These are phyloP conservation scores for Pitta sordida DNA, from an alignment of 2,113 vertebrate species.

Conservation along the genomic window DNA sequence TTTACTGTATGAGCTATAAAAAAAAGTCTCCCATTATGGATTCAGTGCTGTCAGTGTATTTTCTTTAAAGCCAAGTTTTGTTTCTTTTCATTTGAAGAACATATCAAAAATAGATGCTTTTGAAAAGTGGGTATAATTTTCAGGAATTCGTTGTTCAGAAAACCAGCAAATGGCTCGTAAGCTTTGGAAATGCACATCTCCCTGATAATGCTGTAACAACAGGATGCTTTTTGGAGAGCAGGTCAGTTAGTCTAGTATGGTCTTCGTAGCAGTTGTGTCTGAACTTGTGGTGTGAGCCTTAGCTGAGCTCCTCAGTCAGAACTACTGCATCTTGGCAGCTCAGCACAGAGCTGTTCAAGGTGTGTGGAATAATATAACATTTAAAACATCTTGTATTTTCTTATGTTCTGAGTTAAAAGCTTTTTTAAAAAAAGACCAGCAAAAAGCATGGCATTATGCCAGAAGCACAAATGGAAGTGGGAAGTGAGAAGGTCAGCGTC, in stretches of 20 bases:
- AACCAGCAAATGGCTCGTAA: background rate
- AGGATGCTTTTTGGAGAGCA: background rate
- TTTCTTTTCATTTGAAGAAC: background rate
- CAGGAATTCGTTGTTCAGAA: background rate
- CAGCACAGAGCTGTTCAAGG: background rate
- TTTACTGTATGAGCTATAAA: conserved; percentile 29
- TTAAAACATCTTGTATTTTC: background rate
- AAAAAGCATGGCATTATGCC: background rate
- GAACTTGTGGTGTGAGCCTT: background rate
- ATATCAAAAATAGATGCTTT: background rate
- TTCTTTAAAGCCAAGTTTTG: background rate
- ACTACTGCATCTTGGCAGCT: background rate
- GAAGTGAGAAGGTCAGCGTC: background rate
- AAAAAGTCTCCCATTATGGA: background rate
- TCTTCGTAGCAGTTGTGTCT: background rate
- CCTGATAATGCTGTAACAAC: background rate
- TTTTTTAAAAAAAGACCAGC: background rate
- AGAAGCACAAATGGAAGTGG: background rate
- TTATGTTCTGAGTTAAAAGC: background rate
- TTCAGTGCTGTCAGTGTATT: background rate
- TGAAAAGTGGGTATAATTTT: background rate
- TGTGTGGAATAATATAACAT: background rate
- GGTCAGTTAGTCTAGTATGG: background rate
- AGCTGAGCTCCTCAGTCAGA: background rate
- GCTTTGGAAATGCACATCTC: background rate